phyloP scores from a whole-genome alignment of 2,113 vertebrate genomes.

The Vanacampus margaritifer region DNA sequence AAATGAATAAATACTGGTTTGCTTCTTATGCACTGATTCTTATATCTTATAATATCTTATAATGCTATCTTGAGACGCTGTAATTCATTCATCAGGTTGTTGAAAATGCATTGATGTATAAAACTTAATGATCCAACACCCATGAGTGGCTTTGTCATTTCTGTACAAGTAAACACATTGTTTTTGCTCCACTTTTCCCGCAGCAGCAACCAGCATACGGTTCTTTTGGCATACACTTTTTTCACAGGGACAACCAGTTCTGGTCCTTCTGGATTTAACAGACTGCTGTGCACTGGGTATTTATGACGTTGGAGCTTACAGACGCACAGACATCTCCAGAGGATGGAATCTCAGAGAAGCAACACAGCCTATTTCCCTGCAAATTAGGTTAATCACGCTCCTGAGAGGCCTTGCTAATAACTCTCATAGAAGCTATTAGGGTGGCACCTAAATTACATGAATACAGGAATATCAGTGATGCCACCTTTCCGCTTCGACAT shows the following conservation, averaged over 20 bases:
- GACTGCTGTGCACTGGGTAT: constrained; percentile 50
- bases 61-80: background rate
- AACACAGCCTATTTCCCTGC: constrained; percentile 65
- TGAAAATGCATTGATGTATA: background rate
- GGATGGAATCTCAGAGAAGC: constrained; percentile 54
- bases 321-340: constrained; percentile 35
- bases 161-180: background rate
- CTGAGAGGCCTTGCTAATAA: constrained; percentile 66
- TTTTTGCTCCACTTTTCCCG: constrained; percentile 6
- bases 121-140: background rate
- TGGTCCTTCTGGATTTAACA: constrained; percentile 47
- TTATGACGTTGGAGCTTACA: constrained; percentile 21
- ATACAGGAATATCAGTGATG: constrained; percentile 42
- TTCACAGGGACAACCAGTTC: constrained; percentile 46
- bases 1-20: background rate
- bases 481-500: constrained; percentile 11
- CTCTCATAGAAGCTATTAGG: constrained; percentile 60
- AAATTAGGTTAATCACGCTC: constrained; percentile 71
- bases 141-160: background rate
- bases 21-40: background rate
- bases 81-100: background rate
- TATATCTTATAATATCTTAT: background rate
- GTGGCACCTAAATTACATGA: constrained; percentile 58
- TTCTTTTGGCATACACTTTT: constrained; percentile 19
- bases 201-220: background rate